Conservation (phyloP, 2,888 invertebrate species). For the Tiliacea citrago region DNA sequence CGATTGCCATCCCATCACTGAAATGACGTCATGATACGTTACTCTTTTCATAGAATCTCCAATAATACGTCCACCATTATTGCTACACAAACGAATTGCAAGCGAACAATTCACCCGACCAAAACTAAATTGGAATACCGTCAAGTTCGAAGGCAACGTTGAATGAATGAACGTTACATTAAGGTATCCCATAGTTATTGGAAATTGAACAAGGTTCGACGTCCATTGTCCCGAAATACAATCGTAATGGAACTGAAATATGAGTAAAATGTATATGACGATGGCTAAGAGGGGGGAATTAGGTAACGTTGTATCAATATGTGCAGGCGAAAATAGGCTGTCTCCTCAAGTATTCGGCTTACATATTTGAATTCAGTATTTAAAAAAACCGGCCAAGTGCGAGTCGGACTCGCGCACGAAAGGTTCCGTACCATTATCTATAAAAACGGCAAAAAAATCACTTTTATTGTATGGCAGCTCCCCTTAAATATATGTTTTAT, state of each 20-base stretch:
- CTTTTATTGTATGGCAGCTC: too few species aligned
- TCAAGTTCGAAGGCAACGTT: conserved; percentile 55
- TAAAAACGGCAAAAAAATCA: too few species aligned
- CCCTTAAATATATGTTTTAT: too few species aligned
- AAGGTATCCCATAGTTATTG: conserved; percentile 65
- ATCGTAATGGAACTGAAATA: conserved; percentile 68
- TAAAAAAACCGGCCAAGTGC: too few species aligned
- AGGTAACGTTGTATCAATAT: conserved; percentile 22
- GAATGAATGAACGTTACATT: conserved; percentile 62
- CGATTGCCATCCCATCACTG: conserved; percentile 22
- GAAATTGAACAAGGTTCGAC: conserved; percentile 67
- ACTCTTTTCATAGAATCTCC: conserved; percentile 46
- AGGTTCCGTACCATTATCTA: too few species aligned
- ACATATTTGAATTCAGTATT: conserved; percentile 14
- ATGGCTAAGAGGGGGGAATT: conserved; percentile 31
- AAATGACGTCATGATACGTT: conserved; percentile 51
- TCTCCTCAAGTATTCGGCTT: conserved; percentile 20
- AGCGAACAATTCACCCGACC: conserved; percentile 54
- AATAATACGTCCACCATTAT: conserved; percentile 56
- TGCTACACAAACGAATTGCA: conserved; percentile 55
- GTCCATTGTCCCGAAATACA: conserved; percentile 69
- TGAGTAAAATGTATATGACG: conserved; percentile 51
- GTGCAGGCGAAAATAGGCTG: conserved; percentile 18
- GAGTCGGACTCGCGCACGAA: too few species aligned
- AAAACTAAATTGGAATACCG: conserved; percentile 61